A percentile compares a stretch with the other conserved stretches of the same genome.
Evolutionary conservation across 2,113 vertebrate genomes (phyloP).

Genomic region (Bungarus multicinctus): DNA sequence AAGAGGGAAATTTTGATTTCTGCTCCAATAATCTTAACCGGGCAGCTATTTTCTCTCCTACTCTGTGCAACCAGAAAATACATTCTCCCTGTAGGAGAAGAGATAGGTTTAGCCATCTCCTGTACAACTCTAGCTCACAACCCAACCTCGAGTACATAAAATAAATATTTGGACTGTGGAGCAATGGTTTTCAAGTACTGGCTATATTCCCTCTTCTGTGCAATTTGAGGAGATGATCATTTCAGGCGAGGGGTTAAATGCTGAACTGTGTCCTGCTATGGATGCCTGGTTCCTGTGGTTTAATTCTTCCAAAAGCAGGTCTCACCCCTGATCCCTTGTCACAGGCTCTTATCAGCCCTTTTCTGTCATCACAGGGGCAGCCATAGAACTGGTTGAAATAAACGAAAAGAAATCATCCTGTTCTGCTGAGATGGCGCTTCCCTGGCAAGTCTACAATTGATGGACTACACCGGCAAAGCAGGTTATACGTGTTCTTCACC

Average conservation of each 20-base stretch:
- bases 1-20: background rate
- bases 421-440: background rate
- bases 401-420: background rate
- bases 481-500: background rate
- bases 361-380: background rate
- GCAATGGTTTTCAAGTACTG: background rate
- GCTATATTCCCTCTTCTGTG: background rate
- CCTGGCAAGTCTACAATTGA: background rate
- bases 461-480: background rate
- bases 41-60: background rate
- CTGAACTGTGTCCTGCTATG: background rate
- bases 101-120: background rate
- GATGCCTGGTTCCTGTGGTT: background rate
- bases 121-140: background rate
- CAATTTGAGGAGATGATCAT: background rate
- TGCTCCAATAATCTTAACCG: background rate
- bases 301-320: background rate
- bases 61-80: background rate
- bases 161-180: background rate
- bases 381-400: background rate
- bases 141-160: background rate
- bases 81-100: background rate
- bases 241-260: background rate
- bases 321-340: background rate
- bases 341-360: background rate